phyloP scores from a whole-genome alignment of 2,888 invertebrate species.

The Perithous albicinctus region DNA sequence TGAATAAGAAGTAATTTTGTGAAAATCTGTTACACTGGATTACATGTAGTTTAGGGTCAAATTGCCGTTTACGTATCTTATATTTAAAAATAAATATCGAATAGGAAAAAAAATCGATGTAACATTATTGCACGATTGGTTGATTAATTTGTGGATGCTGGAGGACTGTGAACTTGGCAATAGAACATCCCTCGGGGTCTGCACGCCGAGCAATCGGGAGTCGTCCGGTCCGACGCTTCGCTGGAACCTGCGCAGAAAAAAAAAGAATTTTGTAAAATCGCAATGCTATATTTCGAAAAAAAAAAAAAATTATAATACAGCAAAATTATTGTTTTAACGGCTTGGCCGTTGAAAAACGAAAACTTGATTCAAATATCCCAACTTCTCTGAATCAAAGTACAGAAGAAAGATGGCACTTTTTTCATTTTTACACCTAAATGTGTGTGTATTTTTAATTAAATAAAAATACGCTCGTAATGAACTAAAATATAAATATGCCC shows the following conservation, averaged over 20 bases:
- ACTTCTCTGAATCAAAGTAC: no score
- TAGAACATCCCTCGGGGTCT: constrained; percentile 81
- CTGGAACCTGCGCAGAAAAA: constrained; percentile 66
- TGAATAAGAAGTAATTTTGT: not conserved
- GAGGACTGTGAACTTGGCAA: constrained; percentile 80
- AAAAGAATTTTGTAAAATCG: no score
- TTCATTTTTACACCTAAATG: no score
- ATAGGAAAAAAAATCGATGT: constrained; percentile 23
- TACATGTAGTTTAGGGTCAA: not conserved
- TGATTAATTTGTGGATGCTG: constrained; percentile 80
- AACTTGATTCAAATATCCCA: no score
- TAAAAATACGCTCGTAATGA: no score
- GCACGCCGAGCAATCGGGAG: constrained; percentile 80
- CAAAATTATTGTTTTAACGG: no score
- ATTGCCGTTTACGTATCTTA: not conserved
- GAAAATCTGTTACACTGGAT: not conserved
- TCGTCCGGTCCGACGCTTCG: constrained; percentile 73
- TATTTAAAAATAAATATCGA: not conserved
- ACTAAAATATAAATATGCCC: no score
- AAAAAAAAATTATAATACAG: not conserved
- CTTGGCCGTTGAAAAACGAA: no score
- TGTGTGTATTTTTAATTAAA: no score
- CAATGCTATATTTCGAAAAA: no score
- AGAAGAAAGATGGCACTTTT: no score
- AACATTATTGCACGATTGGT: constrained; percentile 56